Base-by-base conservation (phyloP, 2,113 vertebrate genomes). In the Megaceryle torquata region DNA sequence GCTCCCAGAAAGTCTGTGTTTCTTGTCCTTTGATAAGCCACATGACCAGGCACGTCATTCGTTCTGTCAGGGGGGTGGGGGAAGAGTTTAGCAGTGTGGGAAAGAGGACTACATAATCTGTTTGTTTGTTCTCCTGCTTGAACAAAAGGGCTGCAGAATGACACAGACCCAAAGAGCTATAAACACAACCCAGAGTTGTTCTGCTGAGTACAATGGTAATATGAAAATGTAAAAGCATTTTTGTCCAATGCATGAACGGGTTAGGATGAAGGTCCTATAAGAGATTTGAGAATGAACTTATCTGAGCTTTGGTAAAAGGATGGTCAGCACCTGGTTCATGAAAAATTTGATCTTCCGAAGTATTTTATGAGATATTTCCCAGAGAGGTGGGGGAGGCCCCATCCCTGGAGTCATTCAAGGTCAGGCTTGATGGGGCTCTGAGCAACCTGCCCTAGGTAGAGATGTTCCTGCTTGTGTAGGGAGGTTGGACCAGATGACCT, bases 71-170 rank as follows among this genome's bases (percentile, higher is more conserved):
- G 67, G 54, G 51, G 31, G 39, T 69, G 59, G 54, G n/a, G 72
- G 51, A 93, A 82, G 39, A 60, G 22, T 78, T 84, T 60, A 90
- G 76, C 35, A 84, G 48, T 95, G 84, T 96, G 89, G 91, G 91
- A 96, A 97, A 93, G 74, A 92, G 19, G 48, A 84, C 76, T 83
- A 69, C 43, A 84, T 74, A 70, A 94, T 91, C 59, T 88, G 26
- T 94, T 92, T 92, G 53, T 90, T 94, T 95, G 88, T 92, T 91
- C 94, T 89, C 48, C 68, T 93, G 41, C 51, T 89, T 76, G 72
- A 95, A 93, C 22, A 88, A 83, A 74, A 92, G 48, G 46, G 35
- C 68, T 76, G 29, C 53, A 91, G 37, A 92, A 87, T 43, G 53
- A 87, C 74, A 82, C 12, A 60, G 48, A 61, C 74, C 25, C 33